Evolutionary conservation across 2,888 invertebrate genomes (phyloP), one percentile per base, ranked within the genome.

Genomic region (Brachyptera putata): DNA sequence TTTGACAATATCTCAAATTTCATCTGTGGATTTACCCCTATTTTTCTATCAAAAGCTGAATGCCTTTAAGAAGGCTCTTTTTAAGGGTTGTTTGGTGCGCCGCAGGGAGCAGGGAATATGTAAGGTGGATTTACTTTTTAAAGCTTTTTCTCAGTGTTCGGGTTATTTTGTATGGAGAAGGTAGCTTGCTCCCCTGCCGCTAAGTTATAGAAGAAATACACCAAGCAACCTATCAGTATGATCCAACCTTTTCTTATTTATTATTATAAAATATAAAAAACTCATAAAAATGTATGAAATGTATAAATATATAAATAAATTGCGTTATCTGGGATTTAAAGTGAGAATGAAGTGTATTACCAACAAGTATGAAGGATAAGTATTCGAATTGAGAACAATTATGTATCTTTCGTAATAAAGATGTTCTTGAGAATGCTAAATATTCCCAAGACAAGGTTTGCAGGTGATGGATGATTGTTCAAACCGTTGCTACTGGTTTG

Each of bases 1-100:
- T 53, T 53, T 36, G 53, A 53, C 53, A 53, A 53, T 53, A 53
- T 53, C 53, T 53, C 53, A 34, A 34, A 34, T 53, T 53, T 34
- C 53, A 36, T 53, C 53, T 53, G 53, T n/a, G 36, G 53, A 36
- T 36, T 18, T 53, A 36, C 34, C 53, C 53, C 34, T 34, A 53
- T 53, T 36, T 53, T 53, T 53, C 14, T 53, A 36, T 53, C 34
- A 53, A 53, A 53, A 36, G 53, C 53, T 53, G 53, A 53, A 53
- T 36, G 24, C 34, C 34, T 14, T 53, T 36, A 18, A 53, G 53
- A 53, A 53, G 34, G 36, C 13, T 36, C 53, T 36, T 46, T 46
- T 34, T 53, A 53, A 53, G 53, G 53, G 53, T 53, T 53, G 53
- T 53, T 53, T 53, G 36, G 53, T 24, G 53, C 53, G 53, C 53